Base-by-base conservation (phyloP, 2,113 vertebrate genomes). In the Pipa parva region DNA sequence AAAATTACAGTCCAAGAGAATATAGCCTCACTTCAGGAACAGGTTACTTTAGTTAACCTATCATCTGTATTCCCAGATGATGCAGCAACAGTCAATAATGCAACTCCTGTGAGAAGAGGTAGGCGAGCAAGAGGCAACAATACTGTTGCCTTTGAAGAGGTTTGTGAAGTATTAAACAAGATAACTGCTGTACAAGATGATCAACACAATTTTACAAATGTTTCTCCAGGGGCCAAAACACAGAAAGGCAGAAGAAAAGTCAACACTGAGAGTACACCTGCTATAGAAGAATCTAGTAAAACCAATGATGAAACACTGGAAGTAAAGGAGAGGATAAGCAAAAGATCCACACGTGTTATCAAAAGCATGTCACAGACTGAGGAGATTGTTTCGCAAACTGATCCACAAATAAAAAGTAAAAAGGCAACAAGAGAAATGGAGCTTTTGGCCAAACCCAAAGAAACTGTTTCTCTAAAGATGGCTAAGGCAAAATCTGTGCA, bases 341-440 rank as follows among this genome's bases (percentile, higher is more conserved):
- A 27, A 57, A 78, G 75, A 68, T 2, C 49, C 10, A 37, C 52
- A 9, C 69, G 74, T 73, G 60, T 71, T 12, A 73, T 49, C 72
- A 76, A 28, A 26, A 63, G 55, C 28, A 10, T n/a, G 12, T 12
- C 10, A 9, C 31, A 48, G 11, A 13, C 2, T 15, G 22, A 54
- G 15, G 33, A 24, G 9, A 4, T 20, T 7, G 10, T 4, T 42
- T 15, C 39, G 15, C 20, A 36, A 18, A 21, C 45, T 3, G 10
- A 10, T 1, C 7, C 18, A 45, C 28, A 39, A 37, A 17, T 28
- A 11, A 60, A 50, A 20, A 12, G 17, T 3, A 51, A 24, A 21
- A 48, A 48, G 22, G 21, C 20, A 22, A 21, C n/a, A n/a, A n/a
- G n/a, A n/a, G n/a, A 22, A 21, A 20, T 49, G 11, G 21, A 49